phyloP scores from a whole-genome alignment of 1,140 invertebrate genomes.

The Leptoteleia sp. region DNA sequence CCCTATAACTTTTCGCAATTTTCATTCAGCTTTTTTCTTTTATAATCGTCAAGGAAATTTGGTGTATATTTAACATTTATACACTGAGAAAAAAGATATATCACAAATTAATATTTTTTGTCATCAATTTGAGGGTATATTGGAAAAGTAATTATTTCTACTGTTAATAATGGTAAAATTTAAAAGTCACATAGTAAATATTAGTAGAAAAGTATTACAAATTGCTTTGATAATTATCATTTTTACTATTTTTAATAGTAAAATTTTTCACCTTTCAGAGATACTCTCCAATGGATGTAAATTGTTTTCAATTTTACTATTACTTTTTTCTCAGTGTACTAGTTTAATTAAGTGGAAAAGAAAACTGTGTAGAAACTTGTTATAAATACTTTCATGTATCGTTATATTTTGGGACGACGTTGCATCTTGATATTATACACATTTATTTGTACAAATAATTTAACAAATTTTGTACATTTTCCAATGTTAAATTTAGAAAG shows the following conservation, averaged over 20 bases:
- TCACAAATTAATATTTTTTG: slow-evolving; percentile 1
- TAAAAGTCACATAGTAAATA: too few relatives aligned
- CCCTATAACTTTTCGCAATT: slow-evolving; percentile 4
- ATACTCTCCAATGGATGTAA: too few relatives aligned
- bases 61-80: slow-evolving; percentile 19
- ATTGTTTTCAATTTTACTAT: too few relatives aligned
- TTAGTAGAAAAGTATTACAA: too few relatives aligned
- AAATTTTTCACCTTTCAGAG: too few relatives aligned
- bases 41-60: slow-evolving; percentile 17
- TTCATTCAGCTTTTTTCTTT: slow-evolving; percentile 1
- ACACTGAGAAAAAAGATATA: too few relatives aligned
- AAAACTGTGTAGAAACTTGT: not conserved
- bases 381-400: slow-evolving; percentile 16
- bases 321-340: too few relatives aligned
- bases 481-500: slow-evolving; percentile 42
- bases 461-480: slow-evolving; percentile 49
- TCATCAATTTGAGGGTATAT: too few relatives aligned
- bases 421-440: slow-evolving; percentile 10
- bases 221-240: too few relatives aligned
- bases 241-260: too few relatives aligned
- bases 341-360: slow-evolving; percentile 20
- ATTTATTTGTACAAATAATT: slow-evolving; percentile 41
- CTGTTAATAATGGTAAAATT: too few relatives aligned
- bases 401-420: slow-evolving; percentile 2
- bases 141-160: too few relatives aligned